Evolutionary conservation across 2,888 invertebrate genomes (phyloP).

Genomic region (Dolomedes plantarius): DNA sequence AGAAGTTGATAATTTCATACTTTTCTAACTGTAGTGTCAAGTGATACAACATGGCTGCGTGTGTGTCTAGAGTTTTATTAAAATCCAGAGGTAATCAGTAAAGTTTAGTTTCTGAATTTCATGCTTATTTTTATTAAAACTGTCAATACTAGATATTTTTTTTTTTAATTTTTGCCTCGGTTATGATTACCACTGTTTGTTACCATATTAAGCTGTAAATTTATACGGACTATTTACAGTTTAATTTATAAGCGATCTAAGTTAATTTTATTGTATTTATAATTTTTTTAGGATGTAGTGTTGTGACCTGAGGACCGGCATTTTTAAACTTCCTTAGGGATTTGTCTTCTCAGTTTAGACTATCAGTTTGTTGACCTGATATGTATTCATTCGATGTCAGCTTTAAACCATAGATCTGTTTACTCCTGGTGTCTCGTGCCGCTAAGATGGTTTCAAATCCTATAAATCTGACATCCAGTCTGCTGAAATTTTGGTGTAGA

Average conservation of each 20-base stretch:
- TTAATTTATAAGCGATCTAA: not conserved
- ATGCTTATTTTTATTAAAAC: not conserved
- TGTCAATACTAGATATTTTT: not conserved
- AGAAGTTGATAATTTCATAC: not conserved
- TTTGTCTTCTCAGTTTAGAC: no score
- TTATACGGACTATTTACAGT: not conserved
- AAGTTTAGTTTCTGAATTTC: no score
- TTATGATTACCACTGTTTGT: not conserved
- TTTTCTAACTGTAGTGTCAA: not conserved
- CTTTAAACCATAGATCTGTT: no score
- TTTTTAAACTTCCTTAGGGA: no score
- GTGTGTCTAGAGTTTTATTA: conserved; percentile 41
- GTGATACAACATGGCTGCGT: conserved; percentile 49
- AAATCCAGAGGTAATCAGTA: conserved; percentile 42
- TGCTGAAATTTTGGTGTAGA: no score
- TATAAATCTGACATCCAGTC: no score
- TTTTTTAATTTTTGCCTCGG: not conserved
- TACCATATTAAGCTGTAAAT: not conserved
- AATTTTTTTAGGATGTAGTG: no score
- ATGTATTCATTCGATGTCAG: no score
- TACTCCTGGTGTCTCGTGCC: no score
- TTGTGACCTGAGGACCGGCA: no score
- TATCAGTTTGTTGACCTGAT: no score
- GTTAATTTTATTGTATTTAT: not conserved
- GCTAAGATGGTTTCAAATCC: no score